Base-by-base conservation (phyloP, 1,140 invertebrate genomes). In the Trichoplusia ni region DNA sequence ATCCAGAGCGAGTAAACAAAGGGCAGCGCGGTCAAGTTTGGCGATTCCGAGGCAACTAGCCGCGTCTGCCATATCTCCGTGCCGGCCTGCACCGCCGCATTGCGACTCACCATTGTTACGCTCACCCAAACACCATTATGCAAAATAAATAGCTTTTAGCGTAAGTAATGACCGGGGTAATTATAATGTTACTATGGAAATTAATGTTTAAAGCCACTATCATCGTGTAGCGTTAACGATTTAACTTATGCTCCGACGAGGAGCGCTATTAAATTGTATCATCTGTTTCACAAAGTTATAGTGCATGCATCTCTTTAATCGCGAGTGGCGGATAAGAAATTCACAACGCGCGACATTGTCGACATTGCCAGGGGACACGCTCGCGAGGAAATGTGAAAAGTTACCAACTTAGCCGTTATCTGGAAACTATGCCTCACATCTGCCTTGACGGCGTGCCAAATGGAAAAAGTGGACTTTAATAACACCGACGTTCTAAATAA, bases 81-180 rank as follows among this genome's bases (percentile, higher is more conserved):
- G n/a, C 53, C 46, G 46, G n/a, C n/a, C n/a, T 49, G 46, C 46
- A 49, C 46, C 69, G 77, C 67, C 69, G 67, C 71, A 79, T 69
- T 75, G 72, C 74, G 66, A 68, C 71, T 71, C 62, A 69, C 70
- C 64, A 79, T 82, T 77, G 73, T 77, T 77, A 70, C 61, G 68
- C 69, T 80, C 71, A 67, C 71, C 73, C 65, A 69, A 75, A 74
- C 62, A 71, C 73, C 71, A 77, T 84, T 86, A 86, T 84, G 79
- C 77, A 78, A 80, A 84, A 81, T 75, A 83, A 79, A 79, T 78
- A 64, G 75, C 73, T 69, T 64, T 71, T 64, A 66, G 67, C 73
- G 66, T 81, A 82, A 81, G 70, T 86, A 79, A 82, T 70, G 75
- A 71, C 71, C 67, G 47, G 51, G 66, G 66, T 75, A 76, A 80